Base-by-base conservation (phyloP, 1,140 invertebrate species). In the Listronotus bonariensis region DNA sequence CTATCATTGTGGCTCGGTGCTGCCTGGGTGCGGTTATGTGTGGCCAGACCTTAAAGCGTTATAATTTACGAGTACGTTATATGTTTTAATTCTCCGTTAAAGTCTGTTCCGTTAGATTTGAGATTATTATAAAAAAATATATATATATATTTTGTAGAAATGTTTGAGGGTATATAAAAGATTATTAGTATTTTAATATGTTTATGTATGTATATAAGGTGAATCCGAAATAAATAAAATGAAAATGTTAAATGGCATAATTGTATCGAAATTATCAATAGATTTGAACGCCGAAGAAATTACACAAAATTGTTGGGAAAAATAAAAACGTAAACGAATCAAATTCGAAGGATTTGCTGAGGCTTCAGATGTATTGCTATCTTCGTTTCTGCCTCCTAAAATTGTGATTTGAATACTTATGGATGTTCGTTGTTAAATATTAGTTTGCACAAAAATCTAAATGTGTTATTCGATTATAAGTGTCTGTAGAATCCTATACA, bases 131-230 rank as follows among this genome's bases (percentile, higher is more conserved):
- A 40, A 60, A 60, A 40, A 60, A 60, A 52, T 36, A 6, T 15
- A 64, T 4, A 60, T 49, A 64, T 68, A 68, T 68, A 62, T 68
- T 68, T 68, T 68, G 60, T 68, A 68, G 60, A 63, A 68, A 49
- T 68, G 53, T 68, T 68, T 68, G 52, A 31, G 15, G 38, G 32
- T 52, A 38, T 34, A 52, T 36, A 52, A 52, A 34, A 64, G 32
- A 45, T 52, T 38, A 15, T 61, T 60, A 61, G 65, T 61, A 60
- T 67, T 43, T 59, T 60, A 61, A 54, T 67, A 60, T 61, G 41
- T 59, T 48, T 60, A 56, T 67, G 45, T 55, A 56, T 61, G 52
- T 67, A 58, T 45, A 67, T 59, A 65, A 65, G 17, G 53, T 48
- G 40, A 57, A 62, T 45, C 20, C 36, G 51, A 56, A 55, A 65